Conservation (phyloP, 2,113 vertebrate genomes). For the Calidris pygmaea region DNA sequence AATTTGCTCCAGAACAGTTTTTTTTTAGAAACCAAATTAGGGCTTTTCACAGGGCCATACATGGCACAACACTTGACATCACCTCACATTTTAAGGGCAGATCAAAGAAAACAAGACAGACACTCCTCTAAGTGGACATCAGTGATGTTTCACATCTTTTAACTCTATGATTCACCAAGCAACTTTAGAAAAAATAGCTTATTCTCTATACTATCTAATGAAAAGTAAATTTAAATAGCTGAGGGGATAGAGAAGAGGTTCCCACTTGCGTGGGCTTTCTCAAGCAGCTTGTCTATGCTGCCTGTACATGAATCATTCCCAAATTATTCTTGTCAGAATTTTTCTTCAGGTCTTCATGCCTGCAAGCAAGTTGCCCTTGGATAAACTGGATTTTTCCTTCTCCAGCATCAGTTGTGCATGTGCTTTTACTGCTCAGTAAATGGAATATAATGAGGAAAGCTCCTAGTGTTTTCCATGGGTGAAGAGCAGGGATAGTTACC, state of each 20-base stretch:
- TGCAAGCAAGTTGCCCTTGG: fast-evolving
- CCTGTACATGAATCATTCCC: neutral
- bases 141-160: neutral
- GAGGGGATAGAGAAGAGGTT: neutral
- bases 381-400: neutral
- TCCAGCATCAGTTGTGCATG: neutral
- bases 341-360: neutral
- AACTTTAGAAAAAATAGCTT: neutral
- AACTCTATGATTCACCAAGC: neutral
- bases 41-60: neutral
- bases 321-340: neutral
- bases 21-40: neutral
- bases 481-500: neutral
- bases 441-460: neutral
- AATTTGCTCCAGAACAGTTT: neutral
- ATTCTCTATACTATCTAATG: too few species aligned
- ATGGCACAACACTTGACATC: too few species aligned
- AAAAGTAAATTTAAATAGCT: neutral
- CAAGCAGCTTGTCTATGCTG: neutral
- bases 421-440: neutral
- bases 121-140: neutral
- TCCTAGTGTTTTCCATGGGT: too few species aligned
- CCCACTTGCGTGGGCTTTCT: too few species aligned
- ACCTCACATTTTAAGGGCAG: neutral
- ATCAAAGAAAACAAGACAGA: neutral